Evolutionary conservation across 1,140 invertebrate genomes (phyloP).

Genomic region (Polypedilum pembai): DNA sequence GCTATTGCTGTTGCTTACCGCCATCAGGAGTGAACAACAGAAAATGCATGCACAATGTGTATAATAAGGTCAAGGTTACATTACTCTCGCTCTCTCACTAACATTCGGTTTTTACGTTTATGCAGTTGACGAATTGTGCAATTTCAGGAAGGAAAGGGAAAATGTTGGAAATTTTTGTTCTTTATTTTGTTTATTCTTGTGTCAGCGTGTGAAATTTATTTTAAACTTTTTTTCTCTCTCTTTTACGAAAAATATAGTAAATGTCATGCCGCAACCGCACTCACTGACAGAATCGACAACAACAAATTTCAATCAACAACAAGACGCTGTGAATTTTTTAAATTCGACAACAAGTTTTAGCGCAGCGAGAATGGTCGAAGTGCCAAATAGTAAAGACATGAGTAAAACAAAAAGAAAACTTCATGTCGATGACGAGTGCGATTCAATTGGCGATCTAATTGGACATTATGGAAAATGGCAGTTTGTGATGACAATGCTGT

Average conservation of each 20-base stretch:
- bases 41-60: not conserved
- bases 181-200: not conserved
- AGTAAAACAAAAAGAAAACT: not conserved
- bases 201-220: not conserved
- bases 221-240: not conserved
- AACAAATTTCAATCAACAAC: slow-evolving; percentile 4
- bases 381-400: not conserved
- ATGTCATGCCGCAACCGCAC: slow-evolving; percentile 7
- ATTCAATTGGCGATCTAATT: slow-evolving; percentile 58
- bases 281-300: not conserved
- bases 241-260: not conserved
- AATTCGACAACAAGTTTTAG: slow-evolving; percentile 9
- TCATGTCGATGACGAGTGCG: slow-evolving; percentile 46
- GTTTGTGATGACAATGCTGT: slow-evolving; percentile 57
- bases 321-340: not conserved
- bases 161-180: not conserved
- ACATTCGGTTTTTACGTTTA: not conserved
- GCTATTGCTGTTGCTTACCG: not conserved
- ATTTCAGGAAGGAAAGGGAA: not conserved
- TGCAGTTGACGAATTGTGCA: not conserved
- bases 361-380: not conserved
- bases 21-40: not conserved
- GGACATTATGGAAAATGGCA: slow-evolving; percentile 70
- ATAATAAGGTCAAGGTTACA: not conserved
- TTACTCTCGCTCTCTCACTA: not conserved